Base-by-base conservation (phyloP, 2,888 invertebrate genomes). In the Aricia artaxerxes region DNA sequence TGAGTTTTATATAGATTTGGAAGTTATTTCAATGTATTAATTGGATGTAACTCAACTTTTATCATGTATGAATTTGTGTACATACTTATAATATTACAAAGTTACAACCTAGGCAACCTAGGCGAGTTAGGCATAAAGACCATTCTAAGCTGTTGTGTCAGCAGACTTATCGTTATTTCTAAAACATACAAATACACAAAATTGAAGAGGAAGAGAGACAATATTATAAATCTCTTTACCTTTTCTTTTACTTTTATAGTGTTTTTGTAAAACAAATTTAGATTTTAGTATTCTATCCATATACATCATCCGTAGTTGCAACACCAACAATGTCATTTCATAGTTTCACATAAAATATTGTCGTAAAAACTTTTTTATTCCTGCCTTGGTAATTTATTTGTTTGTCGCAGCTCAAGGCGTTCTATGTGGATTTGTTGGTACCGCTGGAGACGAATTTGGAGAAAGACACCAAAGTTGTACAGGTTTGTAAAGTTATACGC, bases 381-480 rank as follows among this genome's bases (percentile, higher is more conserved):
- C 60, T 81, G 78, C 80, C 69, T 76, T 78, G n/a, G 61, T 31
- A 57, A 60, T 53, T 81, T 81, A 80, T 82, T 82, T 84, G 78
- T 84, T 85, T 88, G 84, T 91, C 91, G 84, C 95, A 98, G 98
- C 92, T 98, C 85, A 98, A 98, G 95, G 98, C 98, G 49, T 98
- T 98, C 92, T 98, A 98, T 94, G 98, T 98, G 82, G 98, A 98
- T 95, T 95, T 98, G 83, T 95, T 98, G 86, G 98, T 98, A 84
- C 98, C 98, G 85, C 95, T 98, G 92, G 98, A 98, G 95, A 98
- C 98, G 82, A 98, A 98, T 95, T 95, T 98, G 88, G 98, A 98
- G 92, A 98, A 98, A 91, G 98, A 98, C 92, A 98, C 98, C 82
- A 98, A 98, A 96, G 98, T 98, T 86, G 97, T 97, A 82, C 97